phyloP scores from a whole-genome alignment of 1,140 invertebrate species.

The Zaprionus vittiger region DNA sequence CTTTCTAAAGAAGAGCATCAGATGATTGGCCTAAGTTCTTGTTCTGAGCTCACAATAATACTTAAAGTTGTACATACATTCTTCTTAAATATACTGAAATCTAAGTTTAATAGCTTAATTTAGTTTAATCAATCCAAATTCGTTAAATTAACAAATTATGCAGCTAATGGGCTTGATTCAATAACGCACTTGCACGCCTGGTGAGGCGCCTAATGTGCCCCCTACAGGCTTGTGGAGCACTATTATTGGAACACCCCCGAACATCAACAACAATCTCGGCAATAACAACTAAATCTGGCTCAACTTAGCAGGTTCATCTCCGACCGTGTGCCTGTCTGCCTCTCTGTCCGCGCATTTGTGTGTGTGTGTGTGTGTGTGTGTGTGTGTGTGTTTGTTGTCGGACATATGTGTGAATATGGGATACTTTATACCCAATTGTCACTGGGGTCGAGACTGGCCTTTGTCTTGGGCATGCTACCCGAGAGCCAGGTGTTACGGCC shows the following conservation, averaged over 20 bases:
- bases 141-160: not conserved
- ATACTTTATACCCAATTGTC: constrained; percentile 42
- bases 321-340: not conserved
- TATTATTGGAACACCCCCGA: not conserved
- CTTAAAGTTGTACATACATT: not conserved
- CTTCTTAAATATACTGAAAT: not conserved
- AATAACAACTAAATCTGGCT: constrained; percentile 3
- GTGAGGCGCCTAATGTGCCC: not conserved
- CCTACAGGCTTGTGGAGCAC: not conserved
- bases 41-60: not conserved
- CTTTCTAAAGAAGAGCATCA: too few relatives aligned
- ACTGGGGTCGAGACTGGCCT: constrained; percentile 23
- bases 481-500: not conserved
- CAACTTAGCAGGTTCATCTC: constrained; percentile 5
- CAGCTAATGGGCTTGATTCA: constrained; percentile 2
- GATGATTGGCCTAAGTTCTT: too few relatives aligned
- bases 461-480: not conserved
- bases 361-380: not conserved
- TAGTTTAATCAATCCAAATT: not conserved
- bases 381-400: not conserved
- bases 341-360: not conserved
- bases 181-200: constrained; percentile 3
- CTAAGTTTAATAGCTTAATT: not conserved
- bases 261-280: constrained; percentile 1
- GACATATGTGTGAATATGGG: constrained; percentile 11